These are phyloP conservation scores for Salminus brasiliensis DNA, from an alignment of 2,113 vertebrate species.

Conservation along the genomic window DNA sequence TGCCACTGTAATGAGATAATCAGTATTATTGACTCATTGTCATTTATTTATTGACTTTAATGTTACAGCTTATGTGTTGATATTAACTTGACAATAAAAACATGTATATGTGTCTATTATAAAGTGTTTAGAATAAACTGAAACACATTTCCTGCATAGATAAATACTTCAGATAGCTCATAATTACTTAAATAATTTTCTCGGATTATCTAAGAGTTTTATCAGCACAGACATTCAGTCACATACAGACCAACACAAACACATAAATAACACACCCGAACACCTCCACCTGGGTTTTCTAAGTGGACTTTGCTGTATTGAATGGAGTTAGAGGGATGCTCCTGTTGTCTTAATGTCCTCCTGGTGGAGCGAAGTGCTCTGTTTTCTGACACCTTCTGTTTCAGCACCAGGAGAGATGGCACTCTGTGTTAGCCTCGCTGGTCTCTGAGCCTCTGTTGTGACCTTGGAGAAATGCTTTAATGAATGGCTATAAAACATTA, in stretches of 20 bases:
- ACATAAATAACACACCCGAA: too few relatives aligned
- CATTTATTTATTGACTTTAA: too few relatives aligned
- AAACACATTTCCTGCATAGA: too few relatives aligned
- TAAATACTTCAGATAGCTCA: too few relatives aligned
- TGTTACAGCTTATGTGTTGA: too few relatives aligned
- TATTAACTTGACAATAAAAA: too few relatives aligned
- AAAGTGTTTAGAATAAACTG: too few relatives aligned
- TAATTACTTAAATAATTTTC: too few relatives aligned
- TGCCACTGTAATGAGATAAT: too few relatives aligned
- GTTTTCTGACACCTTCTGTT: conserved; percentile 18
- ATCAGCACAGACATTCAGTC: not conserved
- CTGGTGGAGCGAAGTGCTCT: not conserved
- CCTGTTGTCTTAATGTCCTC: not conserved
- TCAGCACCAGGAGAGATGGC: not conserved
- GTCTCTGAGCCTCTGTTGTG: not conserved
- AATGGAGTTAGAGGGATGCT: not conserved
- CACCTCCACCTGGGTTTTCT: not conserved
- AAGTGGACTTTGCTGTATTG: not conserved
- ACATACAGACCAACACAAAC: not conserved
- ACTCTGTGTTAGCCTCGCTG: conserved; percentile 14
- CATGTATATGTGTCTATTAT: too few relatives aligned
- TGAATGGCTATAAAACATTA: conserved; percentile 33
- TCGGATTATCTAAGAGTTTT: not conserved
- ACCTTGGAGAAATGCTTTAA: conserved; percentile 38
- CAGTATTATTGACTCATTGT: too few relatives aligned